Percentiles rank a stretch among this genome's conserved stretches.
These are phyloP conservation scores for Drosophila willistoni DNA, from an alignment of 1,140 invertebrate genomes.

Conservation along the genomic window DNA sequence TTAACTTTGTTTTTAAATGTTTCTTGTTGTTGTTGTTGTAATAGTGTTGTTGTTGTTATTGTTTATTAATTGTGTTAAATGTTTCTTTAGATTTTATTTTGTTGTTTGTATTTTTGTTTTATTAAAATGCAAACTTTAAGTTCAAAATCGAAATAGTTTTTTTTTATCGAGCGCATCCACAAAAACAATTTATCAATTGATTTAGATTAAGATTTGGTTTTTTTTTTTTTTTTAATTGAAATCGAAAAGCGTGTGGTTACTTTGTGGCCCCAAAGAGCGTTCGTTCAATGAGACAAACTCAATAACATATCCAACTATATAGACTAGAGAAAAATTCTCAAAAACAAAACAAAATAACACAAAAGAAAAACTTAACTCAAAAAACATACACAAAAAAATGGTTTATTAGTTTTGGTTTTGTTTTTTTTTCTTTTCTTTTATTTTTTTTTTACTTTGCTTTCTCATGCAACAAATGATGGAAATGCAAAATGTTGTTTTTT, in stretches of 20 bases:
- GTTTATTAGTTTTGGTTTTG: conserved; percentile 17
- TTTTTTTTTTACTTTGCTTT: conserved; percentile 32
- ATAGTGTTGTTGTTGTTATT: conserved; percentile 43
- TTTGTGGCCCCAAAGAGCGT: conserved; percentile 65
- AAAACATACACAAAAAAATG: conserved; percentile 28
- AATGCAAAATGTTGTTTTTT: conserved; percentile 49
- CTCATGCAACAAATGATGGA: conserved; percentile 57
- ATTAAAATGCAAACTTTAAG: conserved; percentile 58
- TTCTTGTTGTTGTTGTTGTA: conserved; percentile 38
- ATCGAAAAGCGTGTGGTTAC: conserved; percentile 73
- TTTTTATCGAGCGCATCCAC: conserved; percentile 51
- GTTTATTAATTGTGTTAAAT: conserved; percentile 26
- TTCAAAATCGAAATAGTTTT: conserved; percentile 53
- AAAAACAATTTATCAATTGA: conserved; percentile 47
- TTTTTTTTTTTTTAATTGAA: conserved; percentile 30
- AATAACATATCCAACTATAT: conserved; percentile 79
- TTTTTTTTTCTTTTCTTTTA: background rate
- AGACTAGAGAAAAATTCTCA: conserved; percentile 37
- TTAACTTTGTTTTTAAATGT: conserved; percentile 26
- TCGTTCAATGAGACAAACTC: conserved; percentile 79
- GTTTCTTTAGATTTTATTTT: conserved; percentile 30
- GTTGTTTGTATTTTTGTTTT: conserved; percentile 46
- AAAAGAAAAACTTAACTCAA: conserved; percentile 19
- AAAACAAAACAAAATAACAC: conserved; percentile 33
- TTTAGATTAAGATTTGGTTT: conserved; percentile 33